Evolutionary conservation across 2,113 vertebrate species (phyloP), one percentile per base, ranked within the genome.

Genomic region (Nothoprocta pentlandii): DNA sequence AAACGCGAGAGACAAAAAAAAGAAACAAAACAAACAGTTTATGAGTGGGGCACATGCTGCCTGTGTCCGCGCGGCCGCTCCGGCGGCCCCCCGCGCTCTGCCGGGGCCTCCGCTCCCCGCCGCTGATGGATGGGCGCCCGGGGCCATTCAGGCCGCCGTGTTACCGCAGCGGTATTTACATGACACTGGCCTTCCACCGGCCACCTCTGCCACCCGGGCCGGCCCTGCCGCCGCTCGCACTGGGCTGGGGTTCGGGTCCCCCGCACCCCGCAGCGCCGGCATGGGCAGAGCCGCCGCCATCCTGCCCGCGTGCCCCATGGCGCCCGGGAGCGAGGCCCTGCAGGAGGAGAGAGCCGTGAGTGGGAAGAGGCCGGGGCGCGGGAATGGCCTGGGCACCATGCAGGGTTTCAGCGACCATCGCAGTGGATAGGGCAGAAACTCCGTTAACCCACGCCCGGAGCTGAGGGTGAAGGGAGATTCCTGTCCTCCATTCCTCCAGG

Each of bases 151-250:
- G 96, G 94, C 97, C 98, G 97, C 98, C 98, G 98, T 99, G 98
- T 98, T 98, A 98, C 98, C 98, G 98, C 98, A 98, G 98, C 97
- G 97, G 98, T 99, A 99, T 99, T 99, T 99, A 99, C 99, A 99
- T 99, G 99, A 99, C 98, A 98, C 98, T 98, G 98, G 97, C 98
- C 98, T 98, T 98, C 98, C 97, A 98, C 97, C 97, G 97, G 97
- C 97, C 97, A 98, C 97, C 97, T 98, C 97, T 98, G 98, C 98
- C 98, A 98, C 74, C 86, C 81, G 89, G 67, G 97, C 97, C 42
- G 61, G 70, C 82, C 95, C 25, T 26, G 51, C 53, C 13, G 44
- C 58, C 3, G 0, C 42, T 67, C 0, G 0, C 69, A n/a, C 8
- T 73, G 23, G 62, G 23, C 36, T 39, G 36, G 36, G 6, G 36